These are phyloP conservation scores for Melipona quadrifasciata DNA, from an alignment of 1,140 invertebrate genomes.

Conservation along the genomic window DNA sequence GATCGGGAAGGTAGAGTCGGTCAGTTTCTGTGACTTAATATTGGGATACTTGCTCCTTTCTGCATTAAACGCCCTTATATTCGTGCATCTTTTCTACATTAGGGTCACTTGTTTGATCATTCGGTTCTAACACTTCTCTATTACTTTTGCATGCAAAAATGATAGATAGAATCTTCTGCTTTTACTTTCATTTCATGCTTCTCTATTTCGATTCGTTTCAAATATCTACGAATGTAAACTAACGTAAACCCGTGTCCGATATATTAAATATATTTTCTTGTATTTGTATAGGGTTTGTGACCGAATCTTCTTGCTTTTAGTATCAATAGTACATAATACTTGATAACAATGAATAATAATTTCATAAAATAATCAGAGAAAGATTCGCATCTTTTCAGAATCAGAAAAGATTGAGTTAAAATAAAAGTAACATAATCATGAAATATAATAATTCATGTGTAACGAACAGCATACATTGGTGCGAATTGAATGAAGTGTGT, in stretches of 20 bases:
- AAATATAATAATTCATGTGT: neutral
- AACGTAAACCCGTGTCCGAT: neutral
- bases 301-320: constrained; percentile 14
- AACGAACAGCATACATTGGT: neutral
- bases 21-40: constrained; percentile 84
- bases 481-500: neutral
- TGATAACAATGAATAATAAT: no score
- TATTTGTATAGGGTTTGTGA: constrained; percentile 17
- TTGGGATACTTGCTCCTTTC: constrained; percentile 85
- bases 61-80: constrained; percentile 85
- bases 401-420: neutral
- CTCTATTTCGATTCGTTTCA: constrained; percentile 20
- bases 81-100: constrained; percentile 82
- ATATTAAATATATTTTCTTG: neutral
- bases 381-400: no score
- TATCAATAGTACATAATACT: no score
- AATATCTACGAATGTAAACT: neutral
- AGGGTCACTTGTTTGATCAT: constrained; percentile 53
- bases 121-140: constrained; percentile 48
- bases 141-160: constrained; percentile 49
- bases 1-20: constrained; percentile 88
- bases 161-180: constrained; percentile 20
- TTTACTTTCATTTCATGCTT: constrained; percentile 5
- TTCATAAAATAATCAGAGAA: no score
- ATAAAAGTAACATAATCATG: neutral